Evolutionary conservation across 2,888 invertebrate genomes (phyloP).

Genomic region (Phengaris arion): DNA sequence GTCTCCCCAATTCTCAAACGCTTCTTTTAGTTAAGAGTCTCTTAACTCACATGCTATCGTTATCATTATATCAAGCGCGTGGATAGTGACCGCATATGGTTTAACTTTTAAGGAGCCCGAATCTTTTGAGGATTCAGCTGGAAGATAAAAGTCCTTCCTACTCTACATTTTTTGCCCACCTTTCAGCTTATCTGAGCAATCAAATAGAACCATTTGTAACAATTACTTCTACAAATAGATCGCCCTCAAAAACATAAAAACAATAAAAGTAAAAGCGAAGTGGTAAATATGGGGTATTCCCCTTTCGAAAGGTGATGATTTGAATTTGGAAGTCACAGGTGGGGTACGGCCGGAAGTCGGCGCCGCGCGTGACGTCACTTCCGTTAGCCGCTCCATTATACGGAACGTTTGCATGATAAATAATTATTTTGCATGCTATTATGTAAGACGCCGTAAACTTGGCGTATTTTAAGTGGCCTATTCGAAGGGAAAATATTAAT

Average conservation of each 20-base stretch:
- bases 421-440: neutral
- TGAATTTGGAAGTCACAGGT: slow-evolving; percentile 31
- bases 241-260: neutral
- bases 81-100: too few species aligned
- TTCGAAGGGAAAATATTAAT: neutral
- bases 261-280: slow-evolving; percentile 19
- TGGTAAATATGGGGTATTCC: slow-evolving; percentile 18
- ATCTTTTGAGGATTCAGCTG: too few species aligned
- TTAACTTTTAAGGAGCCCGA: too few species aligned
- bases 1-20: too few species aligned
- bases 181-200: neutral
- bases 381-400: slow-evolving; percentile 29
- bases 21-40: too few species aligned
- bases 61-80: too few species aligned
- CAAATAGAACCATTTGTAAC: neutral
- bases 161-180: neutral
- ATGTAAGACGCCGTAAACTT: slow-evolving; percentile 21
- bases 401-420: slow-evolving; percentile 29
- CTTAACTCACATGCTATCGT: too few species aligned
- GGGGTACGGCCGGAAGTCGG: slow-evolving; percentile 32
- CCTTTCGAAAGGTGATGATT: slow-evolving; percentile 28
- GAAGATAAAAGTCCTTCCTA: neutral
- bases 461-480: neutral
- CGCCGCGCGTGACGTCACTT: slow-evolving; percentile 29
- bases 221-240: slow-evolving; percentile 13